These are phyloP conservation scores for Watersipora subatra DNA, from an alignment of 1,140 invertebrate genomes.

Conservation along the genomic window DNA sequence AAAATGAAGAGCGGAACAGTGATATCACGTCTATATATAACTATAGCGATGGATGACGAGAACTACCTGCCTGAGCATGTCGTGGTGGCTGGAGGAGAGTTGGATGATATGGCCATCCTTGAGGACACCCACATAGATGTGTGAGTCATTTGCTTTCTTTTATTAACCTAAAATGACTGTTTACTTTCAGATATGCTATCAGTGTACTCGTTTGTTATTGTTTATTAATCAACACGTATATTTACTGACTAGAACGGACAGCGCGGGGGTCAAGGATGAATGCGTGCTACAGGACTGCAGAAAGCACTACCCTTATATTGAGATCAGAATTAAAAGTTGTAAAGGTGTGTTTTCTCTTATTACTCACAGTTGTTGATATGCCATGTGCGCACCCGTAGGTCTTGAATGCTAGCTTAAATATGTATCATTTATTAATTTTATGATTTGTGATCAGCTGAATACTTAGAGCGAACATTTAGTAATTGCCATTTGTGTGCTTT, in stretches of 20 bases:
- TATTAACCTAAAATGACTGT: no score
- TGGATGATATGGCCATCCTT: constrained; percentile 25
- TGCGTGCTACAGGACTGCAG: constrained; percentile 27
- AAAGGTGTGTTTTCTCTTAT: constrained; percentile 21
- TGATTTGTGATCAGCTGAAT: no score
- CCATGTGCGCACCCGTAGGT: no score
- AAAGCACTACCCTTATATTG: constrained; percentile 30
- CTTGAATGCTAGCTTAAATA: no score
- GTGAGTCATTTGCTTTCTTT: constrained; percentile 19
- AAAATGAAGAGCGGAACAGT: constrained; percentile 38
- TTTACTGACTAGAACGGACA: neutral
- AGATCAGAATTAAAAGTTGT: constrained; percentile 32
- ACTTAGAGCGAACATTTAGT: no score
- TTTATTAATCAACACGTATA: no score
- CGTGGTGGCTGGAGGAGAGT: constrained; percentile 27
- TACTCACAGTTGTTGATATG: no score
- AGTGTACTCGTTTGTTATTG: no score
- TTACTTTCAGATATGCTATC: no score
- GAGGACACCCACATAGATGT: constrained; percentile 25
- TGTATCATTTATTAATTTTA: no score
- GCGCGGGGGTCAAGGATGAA: constrained; percentile 19
- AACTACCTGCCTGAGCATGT: constrained; percentile 32
- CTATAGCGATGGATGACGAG: constrained; percentile 29
- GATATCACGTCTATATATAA: constrained; percentile 26
- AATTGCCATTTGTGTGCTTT: no score